Evolutionary conservation across 2,113 vertebrate genomes (phyloP).

Genomic region (Sterrhoptilus dennistouni): DNA sequence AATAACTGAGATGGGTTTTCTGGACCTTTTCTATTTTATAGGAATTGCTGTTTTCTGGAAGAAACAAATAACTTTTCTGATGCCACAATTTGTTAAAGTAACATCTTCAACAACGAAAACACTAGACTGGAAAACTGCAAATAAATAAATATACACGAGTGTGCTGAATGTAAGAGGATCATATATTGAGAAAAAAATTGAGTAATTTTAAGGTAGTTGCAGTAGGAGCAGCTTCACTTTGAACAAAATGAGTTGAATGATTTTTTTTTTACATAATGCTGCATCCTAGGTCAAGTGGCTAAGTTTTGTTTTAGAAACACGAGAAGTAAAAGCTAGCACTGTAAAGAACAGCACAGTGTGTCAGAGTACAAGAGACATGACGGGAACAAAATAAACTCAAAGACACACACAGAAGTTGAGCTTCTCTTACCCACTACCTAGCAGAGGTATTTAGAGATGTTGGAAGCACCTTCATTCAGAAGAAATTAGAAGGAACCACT

Average conservation of each 20-base stretch:
- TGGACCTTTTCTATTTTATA: neutral
- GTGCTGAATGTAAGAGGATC: neutral
- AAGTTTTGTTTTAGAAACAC: neutral
- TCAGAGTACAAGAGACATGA: neutral
- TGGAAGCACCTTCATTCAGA: neutral
- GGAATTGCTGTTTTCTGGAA: neutral
- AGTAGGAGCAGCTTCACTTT: neutral
- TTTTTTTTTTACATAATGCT: neutral
- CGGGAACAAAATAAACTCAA: neutral
- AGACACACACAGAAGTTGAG: neutral
- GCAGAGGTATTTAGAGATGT: neutral
- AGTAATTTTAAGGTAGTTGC: neutral
- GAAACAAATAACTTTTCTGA: neutral
- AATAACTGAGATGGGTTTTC: neutral
- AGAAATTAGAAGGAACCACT: neutral
- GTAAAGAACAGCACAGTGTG: neutral
- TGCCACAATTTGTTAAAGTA: neutral
- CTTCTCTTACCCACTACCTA: neutral
- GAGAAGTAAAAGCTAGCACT: neutral
- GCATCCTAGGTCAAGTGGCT: neutral
- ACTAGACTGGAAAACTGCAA: neutral
- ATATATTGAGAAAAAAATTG: neutral
- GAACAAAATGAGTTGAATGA: neutral
- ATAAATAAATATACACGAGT: neutral
- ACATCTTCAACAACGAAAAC: neutral